Conservation (phyloP, 2,797 vertebrate genomes). For the Coluber constrictor region DNA sequence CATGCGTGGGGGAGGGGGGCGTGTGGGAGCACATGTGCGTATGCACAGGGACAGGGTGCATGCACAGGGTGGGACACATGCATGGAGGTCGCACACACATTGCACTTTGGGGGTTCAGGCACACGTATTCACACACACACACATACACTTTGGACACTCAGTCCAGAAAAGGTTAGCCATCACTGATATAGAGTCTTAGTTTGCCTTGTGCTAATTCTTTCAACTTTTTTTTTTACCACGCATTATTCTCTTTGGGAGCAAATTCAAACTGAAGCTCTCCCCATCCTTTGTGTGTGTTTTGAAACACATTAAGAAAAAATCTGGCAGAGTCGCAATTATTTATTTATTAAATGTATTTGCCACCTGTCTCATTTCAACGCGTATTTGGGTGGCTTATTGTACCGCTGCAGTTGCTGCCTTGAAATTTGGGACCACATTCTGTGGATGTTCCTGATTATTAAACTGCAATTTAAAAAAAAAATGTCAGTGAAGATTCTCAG, state of each 20-base stretch:
- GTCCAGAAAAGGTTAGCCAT: no score
- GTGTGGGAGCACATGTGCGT: no score
- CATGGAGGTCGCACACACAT: no score
- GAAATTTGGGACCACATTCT: background rate
- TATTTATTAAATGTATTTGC: background rate
- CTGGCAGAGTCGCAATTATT: background rate
- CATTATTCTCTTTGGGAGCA: background rate
- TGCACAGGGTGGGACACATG: no score
- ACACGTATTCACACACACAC: no score
- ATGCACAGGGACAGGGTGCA: no score
- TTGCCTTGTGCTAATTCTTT: constrained; percentile 42
- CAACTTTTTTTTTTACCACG: background rate
- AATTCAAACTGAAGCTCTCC: background rate
- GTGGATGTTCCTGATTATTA: background rate
- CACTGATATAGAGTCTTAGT: background rate
- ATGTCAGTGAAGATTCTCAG: no score
- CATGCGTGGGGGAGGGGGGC: no score
- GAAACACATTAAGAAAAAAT: background rate
- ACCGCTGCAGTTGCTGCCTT: background rate
- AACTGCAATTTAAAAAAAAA: background rate
- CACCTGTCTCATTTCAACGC: background rate
- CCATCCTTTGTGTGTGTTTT: background rate
- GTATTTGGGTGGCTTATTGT: background rate
- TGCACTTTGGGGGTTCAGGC: no score
- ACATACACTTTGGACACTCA: no score